Evolutionary conservation across 2,888 invertebrate species (phyloP).

Genomic region (Philereme transversata): DNA sequence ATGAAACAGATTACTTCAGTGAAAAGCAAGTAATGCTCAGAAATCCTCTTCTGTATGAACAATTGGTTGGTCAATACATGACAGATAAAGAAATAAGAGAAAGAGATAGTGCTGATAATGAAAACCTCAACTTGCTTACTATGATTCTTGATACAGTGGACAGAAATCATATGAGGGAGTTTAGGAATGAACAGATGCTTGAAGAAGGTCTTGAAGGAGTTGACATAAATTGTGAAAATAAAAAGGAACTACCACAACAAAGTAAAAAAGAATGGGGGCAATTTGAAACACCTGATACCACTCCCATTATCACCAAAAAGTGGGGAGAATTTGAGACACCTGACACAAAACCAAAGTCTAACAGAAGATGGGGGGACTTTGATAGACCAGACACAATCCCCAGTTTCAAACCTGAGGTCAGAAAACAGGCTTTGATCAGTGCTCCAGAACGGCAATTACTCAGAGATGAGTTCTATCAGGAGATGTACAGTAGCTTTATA

Average conservation of each 20-base stretch:
- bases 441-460: slow-evolving; percentile 86
- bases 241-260: slow-evolving; percentile 27
- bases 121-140: slow-evolving; percentile 87
- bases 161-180: slow-evolving; percentile 86
- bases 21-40: slow-evolving; percentile 97
- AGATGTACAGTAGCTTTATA: slow-evolving; percentile 93
- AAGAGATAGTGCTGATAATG: slow-evolving; percentile 84
- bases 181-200: slow-evolving; percentile 85
- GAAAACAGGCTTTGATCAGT: slow-evolving; percentile 71
- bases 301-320: slow-evolving; percentile 6
- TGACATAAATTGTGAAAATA: slow-evolving; percentile 41
- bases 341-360: slow-evolving; percentile 22
- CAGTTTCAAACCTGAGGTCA: slow-evolving; percentile 55
- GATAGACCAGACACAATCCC: slow-evolving; percentile 69
- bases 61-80: slow-evolving; percentile 93
- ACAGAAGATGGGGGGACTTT: slow-evolving; percentile 83
- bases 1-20: slow-evolving; percentile 91
- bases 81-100: slow-evolving; percentile 89
- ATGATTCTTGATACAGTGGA: slow-evolving; percentile 93
- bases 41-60: slow-evolving; percentile 95
- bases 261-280: slow-evolving; percentile 14
- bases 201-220: slow-evolving; percentile 80
- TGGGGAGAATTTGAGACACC: slow-evolving; percentile 30
- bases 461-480: slow-evolving; percentile 91
- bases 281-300: slow-evolving; percentile 10